phyloP scores from a whole-genome alignment of 2,888 invertebrate genomes.

The Dusona sp. region DNA sequence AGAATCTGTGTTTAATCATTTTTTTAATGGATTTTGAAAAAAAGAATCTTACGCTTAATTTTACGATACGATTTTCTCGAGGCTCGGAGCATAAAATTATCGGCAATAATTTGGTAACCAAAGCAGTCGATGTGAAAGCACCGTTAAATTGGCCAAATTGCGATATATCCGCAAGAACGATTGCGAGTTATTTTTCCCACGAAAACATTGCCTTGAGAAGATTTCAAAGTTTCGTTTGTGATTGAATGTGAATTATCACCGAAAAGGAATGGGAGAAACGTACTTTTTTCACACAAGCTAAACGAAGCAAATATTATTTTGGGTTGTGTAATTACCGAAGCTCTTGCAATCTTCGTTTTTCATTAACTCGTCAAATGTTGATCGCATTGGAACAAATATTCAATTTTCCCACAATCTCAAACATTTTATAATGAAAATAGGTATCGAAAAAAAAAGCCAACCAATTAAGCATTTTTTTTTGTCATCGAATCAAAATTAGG shows the following conservation, averaged over 20 bases:
- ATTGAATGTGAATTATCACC: not conserved
- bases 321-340: not conserved
- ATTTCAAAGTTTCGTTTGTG: constrained; percentile 34
- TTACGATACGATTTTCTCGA: constrained; percentile 8
- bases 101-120: constrained; percentile 40
- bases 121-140: constrained; percentile 37
- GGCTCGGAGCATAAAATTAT: constrained; percentile 32
- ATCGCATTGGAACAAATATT: not conserved
- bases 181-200: constrained; percentile 59
- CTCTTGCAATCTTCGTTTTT: not conserved
- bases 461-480: not conserved
- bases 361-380: not conserved
- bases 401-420: not conserved
- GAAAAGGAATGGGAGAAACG: not conserved
- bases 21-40: not conserved
- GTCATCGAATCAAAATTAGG: not conserved
- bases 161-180: constrained; percentile 56
- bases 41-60: not conserved
- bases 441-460: not conserved
- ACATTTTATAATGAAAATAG: not conserved
- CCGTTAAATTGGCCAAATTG: constrained; percentile 43
- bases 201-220: constrained; percentile 21
- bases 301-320: not conserved
- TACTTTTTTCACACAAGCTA: not conserved
- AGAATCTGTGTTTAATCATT: not conserved